Percentiles rank a stretch among this genome's conserved stretches.
Conservation (phyloP, 1,140 invertebrate species). For the Drosophila pectinifera region DNA sequence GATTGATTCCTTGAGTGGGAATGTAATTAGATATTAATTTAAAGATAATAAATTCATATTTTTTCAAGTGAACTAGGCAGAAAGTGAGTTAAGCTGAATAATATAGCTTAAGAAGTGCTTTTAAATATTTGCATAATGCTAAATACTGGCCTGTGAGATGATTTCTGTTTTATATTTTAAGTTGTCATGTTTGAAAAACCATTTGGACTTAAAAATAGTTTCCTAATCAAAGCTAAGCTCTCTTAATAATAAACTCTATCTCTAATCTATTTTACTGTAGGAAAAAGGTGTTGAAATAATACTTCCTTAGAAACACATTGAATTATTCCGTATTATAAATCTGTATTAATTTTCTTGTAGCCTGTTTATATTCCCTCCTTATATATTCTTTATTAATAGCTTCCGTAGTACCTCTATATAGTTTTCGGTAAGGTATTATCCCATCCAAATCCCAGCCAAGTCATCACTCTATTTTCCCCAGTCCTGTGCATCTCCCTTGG, state of each 20-base stretch:
- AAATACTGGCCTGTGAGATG: neutral
- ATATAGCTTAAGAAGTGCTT: too few relatives aligned
- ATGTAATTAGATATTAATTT: slow-evolving; percentile 2
- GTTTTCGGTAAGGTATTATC: neutral
- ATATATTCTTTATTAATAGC: neutral
- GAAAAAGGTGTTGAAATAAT: neutral
- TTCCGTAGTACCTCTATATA: too few relatives aligned
- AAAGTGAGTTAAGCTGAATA: slow-evolving; percentile 13
- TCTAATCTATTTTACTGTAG: neutral
- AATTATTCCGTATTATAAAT: neutral
- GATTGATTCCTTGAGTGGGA: slow-evolving; percentile 12
- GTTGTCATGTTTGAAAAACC: neutral
- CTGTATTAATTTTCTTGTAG: fast-evolving
- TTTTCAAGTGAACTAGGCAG: neutral
- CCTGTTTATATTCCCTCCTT: too few relatives aligned
- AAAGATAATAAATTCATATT: neutral
- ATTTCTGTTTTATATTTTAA: neutral
- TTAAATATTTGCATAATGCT: neutral
- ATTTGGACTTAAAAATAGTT: neutral
- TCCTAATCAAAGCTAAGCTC: neutral
- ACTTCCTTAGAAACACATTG: too few relatives aligned
- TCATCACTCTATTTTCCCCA: slow-evolving; percentile 33
- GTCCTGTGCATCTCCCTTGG: slow-evolving; percentile 59
- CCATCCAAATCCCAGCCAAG: slow-evolving; percentile 15
- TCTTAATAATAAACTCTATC: neutral